Base-by-base conservation (phyloP, 2,888 invertebrate genomes). In the Andrena trimmerana region DNA sequence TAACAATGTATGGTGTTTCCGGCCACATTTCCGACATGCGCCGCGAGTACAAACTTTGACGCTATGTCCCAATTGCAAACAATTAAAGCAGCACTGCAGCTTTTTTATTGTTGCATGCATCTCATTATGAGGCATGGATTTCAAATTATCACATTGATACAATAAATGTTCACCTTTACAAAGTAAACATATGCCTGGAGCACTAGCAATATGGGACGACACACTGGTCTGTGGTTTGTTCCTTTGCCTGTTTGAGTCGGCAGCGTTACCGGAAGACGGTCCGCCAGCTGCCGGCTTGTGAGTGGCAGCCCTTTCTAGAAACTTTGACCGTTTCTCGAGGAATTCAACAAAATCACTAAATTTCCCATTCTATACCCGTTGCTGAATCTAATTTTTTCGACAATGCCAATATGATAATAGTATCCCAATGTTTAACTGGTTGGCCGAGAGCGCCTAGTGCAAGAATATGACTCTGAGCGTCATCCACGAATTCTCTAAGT, bases 31-130 rank as follows among this genome's bases (percentile, higher is more conserved):
- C 2, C 24, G n/a, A 7, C 54, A 24, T 8, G 20, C n/a, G 0
- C 20, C 20, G 27, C 52, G 62, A 2, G 63, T 72, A 24, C 72
- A 72, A 6, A 31, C n/a, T 20, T 54, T 52, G 0, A 31, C 16
- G 3, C 50, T 24, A 27, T 72, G 63, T 1, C 72, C 72, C 4
- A 13, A 3, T n/a, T 29, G n/a, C 10, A 71, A 4, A 20, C 71
- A 71, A 16, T 68, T 68, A 6, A 68, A 57, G n/a, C 69, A 57
- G 3, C 6, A 2, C 1, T 57, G 57, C 2, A 69, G 8, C 0
- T n/a, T 4, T 27, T 59, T 57, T 1, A 69, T 27, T 8, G 27
- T 27, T 6, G 27, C 27, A 5, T 36, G 13, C 24, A 36, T 24
- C n/a, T 69, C 59, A 0, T 27, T 2, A 2, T 13, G 16, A 16